A percentile compares a stretch with the other conserved stretches of the same genome.
phyloP scores from a whole-genome alignment of 2,888 invertebrate genomes.

The Acanthosepion esculentum region DNA sequence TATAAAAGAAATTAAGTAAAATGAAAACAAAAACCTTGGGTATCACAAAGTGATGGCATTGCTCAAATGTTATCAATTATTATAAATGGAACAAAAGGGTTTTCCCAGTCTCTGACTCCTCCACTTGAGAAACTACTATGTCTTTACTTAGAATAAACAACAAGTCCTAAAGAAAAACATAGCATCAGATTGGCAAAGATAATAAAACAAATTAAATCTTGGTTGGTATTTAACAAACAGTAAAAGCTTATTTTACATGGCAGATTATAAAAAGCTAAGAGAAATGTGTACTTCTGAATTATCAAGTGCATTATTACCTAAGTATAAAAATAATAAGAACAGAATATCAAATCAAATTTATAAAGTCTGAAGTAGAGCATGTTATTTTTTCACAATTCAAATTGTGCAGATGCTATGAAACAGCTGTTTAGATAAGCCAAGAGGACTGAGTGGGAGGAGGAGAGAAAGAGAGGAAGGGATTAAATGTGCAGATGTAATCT shows the following conservation, averaged over 20 bases:
- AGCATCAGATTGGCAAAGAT: neutral
- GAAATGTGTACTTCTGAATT: neutral
- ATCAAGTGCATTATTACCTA: neutral
- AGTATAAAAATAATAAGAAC: slow-evolving; percentile 4
- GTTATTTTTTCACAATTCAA: neutral
- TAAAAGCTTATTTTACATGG: neutral
- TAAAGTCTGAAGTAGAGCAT: neutral
- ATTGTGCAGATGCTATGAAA: neutral
- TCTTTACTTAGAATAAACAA: neutral
- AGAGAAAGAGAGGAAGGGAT: neutral
- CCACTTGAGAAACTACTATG: neutral
- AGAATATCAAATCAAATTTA: neutral
- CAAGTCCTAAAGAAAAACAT: neutral
- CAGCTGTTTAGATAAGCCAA: neutral
- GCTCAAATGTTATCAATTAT: neutral
- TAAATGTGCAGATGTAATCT: neutral
- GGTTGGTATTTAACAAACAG: neutral
- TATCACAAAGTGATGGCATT: too few relatives aligned
- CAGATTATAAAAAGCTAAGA: neutral
- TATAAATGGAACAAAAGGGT: neutral
- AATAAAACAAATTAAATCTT: neutral
- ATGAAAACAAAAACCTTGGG: neutral
- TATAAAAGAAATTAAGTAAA: neutral
- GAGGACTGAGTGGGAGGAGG: neutral
- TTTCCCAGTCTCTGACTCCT: too few relatives aligned